phyloP scores from a whole-genome alignment of 2,113 vertebrate species.

The Panthera uncia region DNA sequence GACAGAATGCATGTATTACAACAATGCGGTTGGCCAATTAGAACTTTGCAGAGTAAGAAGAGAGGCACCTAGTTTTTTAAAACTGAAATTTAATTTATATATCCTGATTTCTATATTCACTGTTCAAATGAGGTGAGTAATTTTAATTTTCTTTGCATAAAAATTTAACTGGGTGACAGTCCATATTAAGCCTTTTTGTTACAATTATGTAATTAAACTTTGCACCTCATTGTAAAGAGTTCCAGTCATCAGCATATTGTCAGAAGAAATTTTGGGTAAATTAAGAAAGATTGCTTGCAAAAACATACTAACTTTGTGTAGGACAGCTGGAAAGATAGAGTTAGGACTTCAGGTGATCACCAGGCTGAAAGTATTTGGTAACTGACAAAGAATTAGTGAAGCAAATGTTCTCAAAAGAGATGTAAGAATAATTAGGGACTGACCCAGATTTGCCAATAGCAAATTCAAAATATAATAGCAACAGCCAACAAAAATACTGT shows the following conservation, averaged over 20 bases:
- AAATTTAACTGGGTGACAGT: neutral
- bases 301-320: neutral
- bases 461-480: neutral
- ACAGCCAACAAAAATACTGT: neutral
- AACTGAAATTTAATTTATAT: neutral
- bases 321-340: neutral
- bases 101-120: neutral
- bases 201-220: constrained; percentile 4
- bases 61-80: neutral
- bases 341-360: neutral
- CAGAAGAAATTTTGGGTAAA: neutral
- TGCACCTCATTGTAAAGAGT: neutral
- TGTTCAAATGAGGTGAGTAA: neutral
- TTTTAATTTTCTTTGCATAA: neutral
- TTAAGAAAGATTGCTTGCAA: neutral
- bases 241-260: neutral
- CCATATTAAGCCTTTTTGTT: neutral
- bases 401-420: neutral
- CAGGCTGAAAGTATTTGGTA: neutral
- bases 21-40: neutral
- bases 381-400: neutral
- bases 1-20: neutral
- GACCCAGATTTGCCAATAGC: neutral
- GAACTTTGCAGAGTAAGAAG: neutral
- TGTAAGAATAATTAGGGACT: neutral